A percentile compares a stretch with the other conserved stretches of the same genome.
phyloP scores from a whole-genome alignment of 2,113 vertebrate genomes.

The Notothenia rossii region DNA sequence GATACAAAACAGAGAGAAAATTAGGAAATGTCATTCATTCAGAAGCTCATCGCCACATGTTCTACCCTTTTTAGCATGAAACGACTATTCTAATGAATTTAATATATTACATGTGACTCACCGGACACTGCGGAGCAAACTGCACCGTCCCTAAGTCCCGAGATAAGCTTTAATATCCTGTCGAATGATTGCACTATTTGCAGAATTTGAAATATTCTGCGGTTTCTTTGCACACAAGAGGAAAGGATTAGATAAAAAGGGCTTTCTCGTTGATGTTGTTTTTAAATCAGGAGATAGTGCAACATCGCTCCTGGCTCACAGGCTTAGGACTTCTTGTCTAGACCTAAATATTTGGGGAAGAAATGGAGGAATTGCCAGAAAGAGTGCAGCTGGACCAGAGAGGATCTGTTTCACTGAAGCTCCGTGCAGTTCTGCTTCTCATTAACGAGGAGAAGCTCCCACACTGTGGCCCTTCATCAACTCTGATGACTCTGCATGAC shows the following conservation, averaged over 20 bases:
- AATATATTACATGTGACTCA: slow-evolving; percentile 86
- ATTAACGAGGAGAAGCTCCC: slow-evolving; percentile 12
- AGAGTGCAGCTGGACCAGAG: slow-evolving; percentile 30
- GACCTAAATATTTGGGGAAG: slow-evolving; percentile 65
- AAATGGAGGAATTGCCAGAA: not conserved
- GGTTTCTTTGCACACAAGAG: not conserved
- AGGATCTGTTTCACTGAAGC: no score
- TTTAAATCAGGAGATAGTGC: slow-evolving; percentile 20
- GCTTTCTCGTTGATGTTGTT: not conserved
- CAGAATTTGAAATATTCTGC: slow-evolving; percentile 47
- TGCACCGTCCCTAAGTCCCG: slow-evolving; percentile 91
- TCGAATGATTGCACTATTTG: not conserved
- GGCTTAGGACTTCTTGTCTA: slow-evolving; percentile 15
- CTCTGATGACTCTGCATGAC: not conserved
- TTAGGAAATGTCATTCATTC: no score
- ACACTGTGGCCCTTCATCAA: not conserved
- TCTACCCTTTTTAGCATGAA: no score
- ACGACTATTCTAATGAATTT: no score
- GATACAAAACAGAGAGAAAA: no score
- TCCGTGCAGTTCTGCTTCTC: slow-evolving; percentile 9
- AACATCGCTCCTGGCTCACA: slow-evolving; percentile 23
- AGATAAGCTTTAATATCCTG: slow-evolving; percentile 29
- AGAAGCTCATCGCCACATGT: no score
- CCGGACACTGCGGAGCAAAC: slow-evolving; percentile 91
- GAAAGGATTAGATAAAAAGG: not conserved